phyloP scores from a whole-genome alignment of 2,113 vertebrate genomes.

The Silurus glanis region DNA sequence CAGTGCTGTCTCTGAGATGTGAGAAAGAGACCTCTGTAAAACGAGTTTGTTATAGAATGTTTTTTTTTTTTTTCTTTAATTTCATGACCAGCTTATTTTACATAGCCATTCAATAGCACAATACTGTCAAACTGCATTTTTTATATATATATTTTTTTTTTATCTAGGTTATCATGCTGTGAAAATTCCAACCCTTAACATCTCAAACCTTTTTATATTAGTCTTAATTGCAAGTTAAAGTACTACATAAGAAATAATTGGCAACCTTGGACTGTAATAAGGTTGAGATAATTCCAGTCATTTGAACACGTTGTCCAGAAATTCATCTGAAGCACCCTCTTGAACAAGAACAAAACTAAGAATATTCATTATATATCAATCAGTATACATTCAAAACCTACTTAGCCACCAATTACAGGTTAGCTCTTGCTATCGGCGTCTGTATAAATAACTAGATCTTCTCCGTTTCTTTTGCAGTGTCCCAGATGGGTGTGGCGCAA shows the following conservation, averaged over 20 bases:
- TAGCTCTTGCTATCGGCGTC: too few species aligned
- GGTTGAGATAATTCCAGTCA: not conserved
- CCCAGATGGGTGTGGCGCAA: slow-evolving; percentile 97
- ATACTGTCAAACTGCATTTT: not conserved
- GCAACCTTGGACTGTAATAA: not conserved
- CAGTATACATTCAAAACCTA: not conserved
- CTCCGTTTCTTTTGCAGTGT: slow-evolving; percentile 76
- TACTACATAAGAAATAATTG: not conserved
- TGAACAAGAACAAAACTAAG: not conserved
- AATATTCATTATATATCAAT: not conserved
- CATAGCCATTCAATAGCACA: not conserved
- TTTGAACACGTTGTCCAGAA: not conserved
- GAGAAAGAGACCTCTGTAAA: not conserved
- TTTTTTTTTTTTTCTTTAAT: not conserved
- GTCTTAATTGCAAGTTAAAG: not conserved
- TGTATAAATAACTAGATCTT: not conserved
- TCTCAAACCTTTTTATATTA: not conserved
- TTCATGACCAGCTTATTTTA: not conserved
- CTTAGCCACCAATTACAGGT: not conserved
- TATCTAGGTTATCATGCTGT: not conserved
- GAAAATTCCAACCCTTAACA: not conserved
- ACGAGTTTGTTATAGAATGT: not conserved
- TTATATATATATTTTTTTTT: not conserved
- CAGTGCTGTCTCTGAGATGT: not conserved
- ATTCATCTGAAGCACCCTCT: not conserved